Conservation (phyloP, 2,888 invertebrate genomes). For the Agrochola litura region DNA sequence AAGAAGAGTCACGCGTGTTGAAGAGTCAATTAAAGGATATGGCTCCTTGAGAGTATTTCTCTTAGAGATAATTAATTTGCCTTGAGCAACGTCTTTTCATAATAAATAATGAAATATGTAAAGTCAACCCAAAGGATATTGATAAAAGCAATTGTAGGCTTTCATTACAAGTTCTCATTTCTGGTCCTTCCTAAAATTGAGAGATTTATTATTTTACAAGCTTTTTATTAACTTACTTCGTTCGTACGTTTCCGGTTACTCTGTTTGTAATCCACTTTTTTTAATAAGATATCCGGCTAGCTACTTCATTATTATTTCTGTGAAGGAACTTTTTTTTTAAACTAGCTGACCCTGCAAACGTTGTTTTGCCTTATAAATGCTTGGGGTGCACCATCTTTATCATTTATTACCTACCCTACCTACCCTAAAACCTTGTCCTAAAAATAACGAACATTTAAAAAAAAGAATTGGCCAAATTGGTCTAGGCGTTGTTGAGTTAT, state of each 20-base stretch:
- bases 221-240: neutral
- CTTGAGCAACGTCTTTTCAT: neutral
- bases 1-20: neutral
- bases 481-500: too few relatives aligned
- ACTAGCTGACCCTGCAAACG: too few relatives aligned
- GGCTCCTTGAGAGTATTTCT: neutral
- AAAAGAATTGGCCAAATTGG: too few relatives aligned
- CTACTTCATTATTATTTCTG: neutral
- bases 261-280: neutral
- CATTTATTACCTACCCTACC: too few relatives aligned
- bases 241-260: neutral
- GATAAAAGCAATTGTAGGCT: neutral
- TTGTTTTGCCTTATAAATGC: too few relatives aligned
- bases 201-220: neutral
- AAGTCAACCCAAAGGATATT: neutral
- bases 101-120: neutral
- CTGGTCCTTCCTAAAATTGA: neutral
- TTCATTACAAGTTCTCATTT: neutral
- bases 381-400: too few relatives aligned
- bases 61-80: neutral
- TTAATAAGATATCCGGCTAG: neutral
- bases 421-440: too few relatives aligned
- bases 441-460: too few relatives aligned
- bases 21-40: neutral
- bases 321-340: neutral